A percentile compares a stretch with the other conserved stretches of the same genome.
These are phyloP conservation scores for Vulpes vulpes DNA, from an alignment of 2,113 vertebrate species.

Conservation along the genomic window DNA sequence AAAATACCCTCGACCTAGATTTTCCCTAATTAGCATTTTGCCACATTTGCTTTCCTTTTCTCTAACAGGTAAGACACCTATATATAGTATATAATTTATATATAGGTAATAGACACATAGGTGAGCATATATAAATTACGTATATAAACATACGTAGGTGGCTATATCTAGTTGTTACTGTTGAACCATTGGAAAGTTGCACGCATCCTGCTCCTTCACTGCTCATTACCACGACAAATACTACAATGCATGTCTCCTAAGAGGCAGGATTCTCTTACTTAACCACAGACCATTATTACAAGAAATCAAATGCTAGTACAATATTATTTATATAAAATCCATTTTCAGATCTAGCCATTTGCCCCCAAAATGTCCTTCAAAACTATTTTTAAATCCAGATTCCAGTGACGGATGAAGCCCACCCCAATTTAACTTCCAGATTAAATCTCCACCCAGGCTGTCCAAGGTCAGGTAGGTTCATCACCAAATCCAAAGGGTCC, in stretches of 20 bases:
- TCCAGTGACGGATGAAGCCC: neutral
- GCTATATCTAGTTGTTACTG: neutral
- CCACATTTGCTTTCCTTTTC: neutral
- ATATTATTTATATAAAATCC: neutral
- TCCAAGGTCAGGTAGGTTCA: neutral
- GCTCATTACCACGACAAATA: neutral
- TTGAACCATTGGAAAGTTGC: neutral
- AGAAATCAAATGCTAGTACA: neutral
- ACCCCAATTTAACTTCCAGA: neutral
- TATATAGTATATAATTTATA: neutral
- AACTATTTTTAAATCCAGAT: neutral
- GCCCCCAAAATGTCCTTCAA: neutral
- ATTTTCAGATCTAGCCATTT: neutral
- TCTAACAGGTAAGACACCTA: neutral
- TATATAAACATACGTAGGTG: neutral
- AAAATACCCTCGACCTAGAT: neutral
- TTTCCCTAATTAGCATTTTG: conserved; percentile 11
- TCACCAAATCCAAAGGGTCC: neutral
- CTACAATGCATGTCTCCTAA: neutral
- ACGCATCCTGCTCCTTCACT: neutral
- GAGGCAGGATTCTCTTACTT: neutral
- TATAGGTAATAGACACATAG: neutral
- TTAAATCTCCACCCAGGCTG: neutral
- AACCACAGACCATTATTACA: neutral
- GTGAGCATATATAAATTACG: neutral